These are phyloP conservation scores for Sceliomorpha sp. DNA, from an alignment of 2,888 invertebrate genomes.

Conservation along the genomic window DNA sequence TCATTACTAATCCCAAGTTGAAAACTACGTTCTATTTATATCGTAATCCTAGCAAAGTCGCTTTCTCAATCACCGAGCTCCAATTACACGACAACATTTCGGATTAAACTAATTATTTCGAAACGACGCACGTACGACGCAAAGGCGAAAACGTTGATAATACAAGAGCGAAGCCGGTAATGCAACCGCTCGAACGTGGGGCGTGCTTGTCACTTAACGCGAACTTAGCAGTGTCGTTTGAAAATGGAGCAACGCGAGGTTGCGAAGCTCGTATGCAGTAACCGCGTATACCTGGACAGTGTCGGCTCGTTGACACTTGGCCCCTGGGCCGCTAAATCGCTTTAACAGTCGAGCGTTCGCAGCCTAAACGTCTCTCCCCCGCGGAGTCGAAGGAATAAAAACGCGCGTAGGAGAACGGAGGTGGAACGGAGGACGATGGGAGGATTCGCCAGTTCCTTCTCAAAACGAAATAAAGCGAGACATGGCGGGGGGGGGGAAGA, in stretches of 20 bases:
- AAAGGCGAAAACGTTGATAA: too few relatives aligned
- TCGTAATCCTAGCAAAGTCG: too few relatives aligned
- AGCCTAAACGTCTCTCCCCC: slow-evolving; percentile 74
- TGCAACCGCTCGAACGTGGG: too few relatives aligned
- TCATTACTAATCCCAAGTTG: too few relatives aligned
- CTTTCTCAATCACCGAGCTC: too few relatives aligned
- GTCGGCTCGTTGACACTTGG: slow-evolving; percentile 76
- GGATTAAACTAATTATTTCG: too few relatives aligned
- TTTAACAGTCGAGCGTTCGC: slow-evolving; percentile 70
- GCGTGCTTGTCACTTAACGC: too few relatives aligned
- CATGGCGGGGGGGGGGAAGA: slow-evolving; percentile 14
- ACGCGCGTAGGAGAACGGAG: slow-evolving; percentile 33
- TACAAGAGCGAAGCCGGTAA: too few relatives aligned
- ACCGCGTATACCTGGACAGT: slow-evolving; percentile 61
- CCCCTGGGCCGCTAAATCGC: slow-evolving; percentile 75
- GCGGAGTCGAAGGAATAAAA: slow-evolving; percentile 66
- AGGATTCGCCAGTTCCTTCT: slow-evolving; percentile 27
- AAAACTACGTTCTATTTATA: too few relatives aligned
- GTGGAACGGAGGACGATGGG: slow-evolving; percentile 5
- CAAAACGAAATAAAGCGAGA: slow-evolving; percentile 40
- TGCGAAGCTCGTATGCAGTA: slow-evolving; percentile 38
- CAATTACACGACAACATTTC: too few relatives aligned
- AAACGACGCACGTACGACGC: too few relatives aligned
- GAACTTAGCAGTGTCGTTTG: not conserved
- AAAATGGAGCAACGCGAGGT: slow-evolving; percentile 11